Evolutionary conservation across 2,113 vertebrate genomes (phyloP).

Genomic region (Philantomba maxwellii): DNA sequence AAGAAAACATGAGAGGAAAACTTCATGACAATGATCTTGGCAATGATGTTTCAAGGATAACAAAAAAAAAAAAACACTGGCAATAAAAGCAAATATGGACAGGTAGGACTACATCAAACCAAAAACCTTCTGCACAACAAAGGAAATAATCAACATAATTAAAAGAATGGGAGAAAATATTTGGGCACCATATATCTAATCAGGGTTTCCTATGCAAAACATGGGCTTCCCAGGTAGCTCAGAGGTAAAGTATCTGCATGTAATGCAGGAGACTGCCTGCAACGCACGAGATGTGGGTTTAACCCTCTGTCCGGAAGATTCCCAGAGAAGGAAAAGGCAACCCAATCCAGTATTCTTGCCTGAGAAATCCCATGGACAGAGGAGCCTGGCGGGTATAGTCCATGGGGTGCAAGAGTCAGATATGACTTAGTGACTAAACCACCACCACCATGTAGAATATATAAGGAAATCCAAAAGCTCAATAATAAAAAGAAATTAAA

Average conservation of each 20-base stretch:
- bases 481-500: background rate
- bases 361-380: background rate
- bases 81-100: background rate
- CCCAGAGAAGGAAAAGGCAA: background rate
- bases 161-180: background rate
- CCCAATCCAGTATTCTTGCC: background rate
- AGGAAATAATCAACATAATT: background rate
- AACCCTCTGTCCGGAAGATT: background rate
- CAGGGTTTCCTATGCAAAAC: background rate
- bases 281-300: background rate
- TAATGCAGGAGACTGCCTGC: background rate
- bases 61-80: background rate
- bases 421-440: background rate
- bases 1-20: background rate
- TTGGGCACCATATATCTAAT: background rate
- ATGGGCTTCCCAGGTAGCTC: background rate
- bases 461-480: background rate
- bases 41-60: background rate
- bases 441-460: background rate
- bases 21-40: background rate
- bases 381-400: background rate
- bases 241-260: background rate
- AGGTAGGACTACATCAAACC: background rate
- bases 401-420: background rate
- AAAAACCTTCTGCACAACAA: background rate